These are phyloP conservation scores for Tolypeutes matacus DNA, from an alignment of 2,797 vertebrate species.

Conservation along the genomic window DNA sequence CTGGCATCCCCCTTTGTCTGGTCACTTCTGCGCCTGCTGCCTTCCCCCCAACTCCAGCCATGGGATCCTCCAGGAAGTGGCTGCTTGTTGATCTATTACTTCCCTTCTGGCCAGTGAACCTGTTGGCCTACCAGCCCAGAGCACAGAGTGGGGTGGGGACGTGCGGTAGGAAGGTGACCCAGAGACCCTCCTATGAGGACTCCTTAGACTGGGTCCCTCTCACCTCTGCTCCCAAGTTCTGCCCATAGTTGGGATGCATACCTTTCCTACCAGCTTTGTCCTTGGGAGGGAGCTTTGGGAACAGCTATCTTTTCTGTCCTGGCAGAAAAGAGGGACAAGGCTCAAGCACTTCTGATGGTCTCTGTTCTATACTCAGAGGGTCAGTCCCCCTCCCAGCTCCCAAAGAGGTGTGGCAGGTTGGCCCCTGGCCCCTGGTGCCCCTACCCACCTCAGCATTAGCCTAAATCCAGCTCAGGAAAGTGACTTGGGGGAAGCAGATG, in stretches of 20 bases:
- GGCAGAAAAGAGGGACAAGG: not conserved
- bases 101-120: too few species aligned
- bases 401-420: not conserved
- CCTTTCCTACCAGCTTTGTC: not conserved
- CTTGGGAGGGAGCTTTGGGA: not conserved
- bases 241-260: too few species aligned
- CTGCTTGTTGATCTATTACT: not conserved
- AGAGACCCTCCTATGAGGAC: not conserved
- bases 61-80: not conserved
- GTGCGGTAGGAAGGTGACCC: not conserved
- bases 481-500: not conserved
- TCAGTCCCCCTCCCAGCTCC: not conserved
- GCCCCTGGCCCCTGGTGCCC: not conserved
- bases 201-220: not conserved
- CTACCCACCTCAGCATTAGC: not conserved
- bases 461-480: not conserved
- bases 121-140: not conserved
- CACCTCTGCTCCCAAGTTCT: not conserved
- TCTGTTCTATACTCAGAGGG: not conserved
- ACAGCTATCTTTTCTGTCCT: not conserved
- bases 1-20: conserved; percentile 26
- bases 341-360: too few species aligned
- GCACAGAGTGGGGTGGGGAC: not conserved
- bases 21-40: not conserved
- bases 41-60: not conserved